Base-by-base conservation (phyloP, 2,888 invertebrate genomes). In the Ectemnius cavifrons region DNA sequence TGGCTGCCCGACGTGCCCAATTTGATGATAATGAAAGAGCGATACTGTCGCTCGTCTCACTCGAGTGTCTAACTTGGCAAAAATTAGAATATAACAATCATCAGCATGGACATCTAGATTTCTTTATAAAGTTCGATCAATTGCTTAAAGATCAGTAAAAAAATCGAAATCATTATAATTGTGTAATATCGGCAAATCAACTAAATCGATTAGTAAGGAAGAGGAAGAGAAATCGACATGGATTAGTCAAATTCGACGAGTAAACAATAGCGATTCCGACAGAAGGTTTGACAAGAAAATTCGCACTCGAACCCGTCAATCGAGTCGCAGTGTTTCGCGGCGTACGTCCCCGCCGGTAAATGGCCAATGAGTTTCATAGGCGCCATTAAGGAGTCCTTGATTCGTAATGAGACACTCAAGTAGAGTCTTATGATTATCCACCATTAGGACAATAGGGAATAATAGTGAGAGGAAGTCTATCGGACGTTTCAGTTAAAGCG, bases 371-470 rank as follows among this genome's bases (percentile, higher is more conserved):
- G 84, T 83, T 84, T 81, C 81, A 81, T 79, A 79, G 84, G 77
- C 80, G 77, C 83, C 83, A 84, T 83, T 83, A 83, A 81, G 71
- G 82, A 78, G 81, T 79, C 82, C 86, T 87, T 83, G 84, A 85
- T 85, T 85, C 85, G 86, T 90, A 90, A 89, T 88, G 87, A 89
- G 88, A 85, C 84, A 76, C 88, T 86, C 79, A 74, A 86, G 83
- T 81, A 84, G 85, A 86, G 84, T 81, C 87, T 87, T 85, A 79
- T 84, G 85, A 89, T 90, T 89, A 89, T 88, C 83, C 80, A 69
- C 77, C 81, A 87, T 88, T 89, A 86, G 84, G 83, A 85, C 85
- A 87, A 89, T 87, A 83, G 85, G 63, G 83, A 85, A 84, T 85
- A 83, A 83, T 81, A 75, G 77, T 57, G 56, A 69, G 37, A 37